These are phyloP conservation scores for Corvus hawaiiensis DNA, from an alignment of 2,113 vertebrate species.

Conservation along the genomic window DNA sequence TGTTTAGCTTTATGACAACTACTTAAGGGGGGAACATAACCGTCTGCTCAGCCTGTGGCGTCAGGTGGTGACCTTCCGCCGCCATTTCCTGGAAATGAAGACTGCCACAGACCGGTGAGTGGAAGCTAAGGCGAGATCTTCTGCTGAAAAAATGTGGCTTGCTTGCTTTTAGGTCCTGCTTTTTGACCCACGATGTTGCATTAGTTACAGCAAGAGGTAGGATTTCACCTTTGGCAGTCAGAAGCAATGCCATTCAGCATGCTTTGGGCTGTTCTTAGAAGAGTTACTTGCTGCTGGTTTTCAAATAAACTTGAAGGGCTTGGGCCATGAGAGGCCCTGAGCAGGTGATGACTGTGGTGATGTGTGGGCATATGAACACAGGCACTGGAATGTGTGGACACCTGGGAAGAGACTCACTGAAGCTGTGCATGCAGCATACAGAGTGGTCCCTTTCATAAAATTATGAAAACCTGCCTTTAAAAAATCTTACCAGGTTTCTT, in stretches of 20 bases:
- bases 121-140: neutral
- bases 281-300: neutral
- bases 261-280: neutral
- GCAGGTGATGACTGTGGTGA: neutral
- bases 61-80: slow-evolving; percentile 78
- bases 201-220: neutral
- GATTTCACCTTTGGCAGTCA: neutral
- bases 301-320: neutral
- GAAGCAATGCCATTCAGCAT: neutral
- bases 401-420: neutral
- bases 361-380: neutral
- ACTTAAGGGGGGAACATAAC: slow-evolving; percentile 70
- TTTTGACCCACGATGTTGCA: fast-evolving
- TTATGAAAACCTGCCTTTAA: neutral
- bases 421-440: neutral
- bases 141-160: neutral
- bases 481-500: neutral
- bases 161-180: neutral
- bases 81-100: slow-evolving; percentile 81
- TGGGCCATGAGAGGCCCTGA: neutral
- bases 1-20: slow-evolving; percentile 69
- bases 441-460: neutral
- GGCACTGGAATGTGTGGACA: neutral
- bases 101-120: slow-evolving; percentile 86
- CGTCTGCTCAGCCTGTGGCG: slow-evolving; percentile 80